Evolutionary conservation across 2,888 invertebrate genomes (phyloP).

Genomic region (Meiosimyza decipiens): DNA sequence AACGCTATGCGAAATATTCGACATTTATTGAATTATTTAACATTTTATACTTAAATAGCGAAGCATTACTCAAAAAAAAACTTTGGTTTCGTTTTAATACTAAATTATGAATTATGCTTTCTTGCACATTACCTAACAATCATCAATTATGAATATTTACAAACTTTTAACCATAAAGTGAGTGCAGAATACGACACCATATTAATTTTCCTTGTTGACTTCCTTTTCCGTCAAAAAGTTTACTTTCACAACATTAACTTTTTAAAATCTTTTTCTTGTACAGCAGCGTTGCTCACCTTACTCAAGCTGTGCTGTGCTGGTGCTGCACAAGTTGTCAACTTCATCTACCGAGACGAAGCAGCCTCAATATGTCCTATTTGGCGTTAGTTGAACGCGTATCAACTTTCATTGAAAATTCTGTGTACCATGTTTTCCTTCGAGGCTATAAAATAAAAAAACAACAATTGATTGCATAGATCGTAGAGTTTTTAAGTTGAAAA

Average conservation of each 20-base stretch:
- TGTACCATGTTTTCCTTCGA: neutral
- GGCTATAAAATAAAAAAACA: neutral
- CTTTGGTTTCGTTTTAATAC: too few species aligned
- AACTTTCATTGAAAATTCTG: slow-evolving; percentile 27
- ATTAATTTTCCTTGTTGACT: slow-evolving; percentile 15
- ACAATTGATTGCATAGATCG: neutral
- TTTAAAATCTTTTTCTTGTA: slow-evolving; percentile 1
- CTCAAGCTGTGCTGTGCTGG: neutral
- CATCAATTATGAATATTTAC: too few species aligned
- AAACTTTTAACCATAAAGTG: too few species aligned
- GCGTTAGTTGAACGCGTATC: neutral
- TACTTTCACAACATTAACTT: slow-evolving; percentile 30
- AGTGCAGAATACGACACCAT: neutral
- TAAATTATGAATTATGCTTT: too few species aligned
- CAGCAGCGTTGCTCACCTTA: neutral
- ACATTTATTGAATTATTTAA: too few species aligned
- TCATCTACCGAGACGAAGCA: too few species aligned
- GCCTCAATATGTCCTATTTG: too few species aligned
- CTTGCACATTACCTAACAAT: too few species aligned
- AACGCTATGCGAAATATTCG: too few species aligned
- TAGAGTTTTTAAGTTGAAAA: neutral
- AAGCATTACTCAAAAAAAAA: too few species aligned
- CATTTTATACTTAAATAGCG: too few species aligned
- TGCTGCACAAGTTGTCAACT: slow-evolving; percentile 5
- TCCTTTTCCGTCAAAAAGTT: slow-evolving; percentile 23